Base-by-base conservation (phyloP, 2,888 invertebrate species). In the Baccha elongata region DNA sequence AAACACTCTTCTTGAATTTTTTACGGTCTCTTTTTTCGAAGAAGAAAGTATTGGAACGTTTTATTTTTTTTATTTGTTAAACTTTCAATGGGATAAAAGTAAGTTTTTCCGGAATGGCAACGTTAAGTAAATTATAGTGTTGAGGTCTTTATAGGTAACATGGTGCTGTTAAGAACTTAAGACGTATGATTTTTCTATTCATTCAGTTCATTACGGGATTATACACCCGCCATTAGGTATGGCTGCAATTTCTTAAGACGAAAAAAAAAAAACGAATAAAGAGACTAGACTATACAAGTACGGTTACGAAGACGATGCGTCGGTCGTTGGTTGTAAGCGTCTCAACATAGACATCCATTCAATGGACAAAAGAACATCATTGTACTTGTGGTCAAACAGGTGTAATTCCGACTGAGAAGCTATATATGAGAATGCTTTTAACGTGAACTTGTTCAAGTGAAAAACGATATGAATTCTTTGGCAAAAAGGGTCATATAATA, bases 151-250 rank as follows among this genome's bases (percentile, higher is more conserved):
- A 40, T 35, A 44, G 37, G 13, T 11, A 11, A 2, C 10, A 8
- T 35, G 26, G 32, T 50, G 50, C 17, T 6, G 29, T 48, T 62
- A 62, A 67, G 67, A 48, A 50, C 52, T 65, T 65, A 65, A 62
- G 52, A 53, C 17, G 72, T 46, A 71, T 65, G 52, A 75, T 53
- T 75, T 74, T 32, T 48, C 71, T 73, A 55, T 68, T 68, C 60
- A 79, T n/a, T 71, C 58, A 71, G 81, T 72, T 76, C 76, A 76
- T 76, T 83, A 83, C 60, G 55, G 76, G 83, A 83, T 83, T 83
- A 83, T 72, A 68, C 72, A 76, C 81, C 76, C 81, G 62, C 76
- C 81, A 76, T 81, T 81, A 76, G 76, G 72, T 83, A 83, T 83
- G 72, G 76, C 72, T 83, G 71, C 71, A 29, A 76, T 76, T 48